Base-by-base conservation (phyloP, 2,888 invertebrate species). In the Tachina fera region DNA sequence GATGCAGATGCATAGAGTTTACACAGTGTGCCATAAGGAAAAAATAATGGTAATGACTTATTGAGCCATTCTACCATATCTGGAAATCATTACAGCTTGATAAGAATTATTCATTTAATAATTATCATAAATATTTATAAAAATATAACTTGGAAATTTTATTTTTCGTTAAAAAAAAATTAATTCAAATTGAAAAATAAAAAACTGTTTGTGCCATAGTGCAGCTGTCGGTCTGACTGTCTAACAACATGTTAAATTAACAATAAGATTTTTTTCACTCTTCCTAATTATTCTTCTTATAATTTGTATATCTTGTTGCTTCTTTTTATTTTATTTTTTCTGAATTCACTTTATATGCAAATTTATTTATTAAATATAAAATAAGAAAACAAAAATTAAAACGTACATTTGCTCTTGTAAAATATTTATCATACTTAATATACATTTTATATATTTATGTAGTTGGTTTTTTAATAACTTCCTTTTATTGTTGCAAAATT, bases 261-360 rank as follows among this genome's bases (percentile, higher is more conserved):
- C 60, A 61, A 13, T 61, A 31, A 11, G 3, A 10, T 68, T 10
- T 53, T 76, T 43, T 31, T 45, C 9, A 19, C 45, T 11, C 39
- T 68, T 56, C 47, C 14, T 31, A 56, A 39, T 56, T 45, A 39
- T 56, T 45, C 13, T 16, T 39, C 10, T 43, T 9, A 43, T 56
- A 9, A 19, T 53, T 75, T 56, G 9, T 43, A 13, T 53, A 45
- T 31, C 60, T 11, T 19, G 19, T 56, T 16, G 14, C 13, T 45
- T 14, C 16, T 61, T 65, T 68, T 4, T 47, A 61, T 47, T 71
- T 51, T 71, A 65, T 43, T 71, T 31, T 49, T 14, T 53, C 31
- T 49, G 49, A 61, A 84, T 70, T 79, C 79, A 75, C 63, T 83
- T 83, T 77, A 72, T 67, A 83, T 83, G 83, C 51, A 83, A 83